A percentile compares a stretch with the other conserved stretches of the same genome.
Evolutionary conservation across 2,888 invertebrate species (phyloP).

Genomic region (Latrodectus hesperus): DNA sequence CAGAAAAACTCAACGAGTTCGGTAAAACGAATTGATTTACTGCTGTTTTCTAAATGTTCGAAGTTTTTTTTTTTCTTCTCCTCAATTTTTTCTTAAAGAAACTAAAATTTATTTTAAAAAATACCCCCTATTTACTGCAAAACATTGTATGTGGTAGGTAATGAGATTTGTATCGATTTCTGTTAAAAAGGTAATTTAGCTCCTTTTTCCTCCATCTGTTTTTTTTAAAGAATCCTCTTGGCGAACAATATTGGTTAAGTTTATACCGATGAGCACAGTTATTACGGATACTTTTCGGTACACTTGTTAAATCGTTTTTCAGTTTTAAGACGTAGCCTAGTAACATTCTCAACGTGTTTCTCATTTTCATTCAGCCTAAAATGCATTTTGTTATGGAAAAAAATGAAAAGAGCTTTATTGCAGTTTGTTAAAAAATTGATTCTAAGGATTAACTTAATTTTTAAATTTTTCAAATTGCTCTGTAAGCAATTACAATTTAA

Average conservation of each 20-base stretch:
- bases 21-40: constrained; percentile 46
- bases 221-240: background rate
- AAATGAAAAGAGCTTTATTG: too few species aligned
- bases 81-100: background rate
- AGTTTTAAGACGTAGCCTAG: too few species aligned
- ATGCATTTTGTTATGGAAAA: too few species aligned
- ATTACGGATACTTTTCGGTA: background rate
- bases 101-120: background rate
- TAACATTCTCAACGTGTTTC: too few species aligned
- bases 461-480: too few species aligned
- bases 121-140: background rate
- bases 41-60: constrained; percentile 1
- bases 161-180: constrained; percentile 58
- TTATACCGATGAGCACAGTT: background rate
- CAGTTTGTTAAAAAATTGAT: too few species aligned
- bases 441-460: too few species aligned
- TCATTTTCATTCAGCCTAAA: too few species aligned
- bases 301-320: too few species aligned
- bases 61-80: background rate
- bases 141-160: constrained; percentile 27
- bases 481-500: too few species aligned
- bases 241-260: background rate
- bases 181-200: constrained; percentile 41
- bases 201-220: constrained; percentile 5
- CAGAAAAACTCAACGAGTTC: background rate